Base-by-base conservation (phyloP, 2,888 invertebrate species). In the Minunthozetes semirufus region DNA sequence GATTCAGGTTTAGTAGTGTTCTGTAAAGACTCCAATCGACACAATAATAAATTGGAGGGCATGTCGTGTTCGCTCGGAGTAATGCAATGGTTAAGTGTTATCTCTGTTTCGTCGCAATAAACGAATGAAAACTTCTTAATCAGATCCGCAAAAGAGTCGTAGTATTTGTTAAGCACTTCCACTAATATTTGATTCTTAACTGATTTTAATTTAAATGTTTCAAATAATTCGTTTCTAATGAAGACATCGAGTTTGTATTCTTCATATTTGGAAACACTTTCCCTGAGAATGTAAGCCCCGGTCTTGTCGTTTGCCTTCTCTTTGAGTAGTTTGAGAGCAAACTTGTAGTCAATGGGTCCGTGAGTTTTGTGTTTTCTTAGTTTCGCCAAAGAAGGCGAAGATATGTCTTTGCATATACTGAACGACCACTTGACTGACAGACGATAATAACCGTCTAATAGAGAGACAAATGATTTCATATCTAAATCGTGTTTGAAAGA, bases 401-500 rank as follows among this genome's bases (percentile, higher is more conserved):
- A 85, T 74, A 92, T 87, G 80, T 92, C 90, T 81, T 89, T 89
- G 81, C 93, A 94, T 77, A 94, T 85, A 84, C 93, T 93, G 81
- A 92, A 92, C 53, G 90, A 93, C 93, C 93, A 94, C 84, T 93
- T 94, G 63, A 89, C 89, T 81, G 89, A 89, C 79, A 93, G 84
- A 80, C 92, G 88, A 82, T 93, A 94, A 83, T 94, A 94, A 74
- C 93, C 93, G 83, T 92, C 90, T 77, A 94, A 84, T 74, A 89
- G 86, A 19, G 81, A 78, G 5, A 81, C 80, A 74, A 81, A 81
- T 0, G 81, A 80, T 38, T 75, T 73, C 61, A 76, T 27, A 22
- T 73, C 22, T 19, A 73, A 15, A 29, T 61, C 27, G 53, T 73
- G 61, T 42, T 63, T n/a, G 48, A 76, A 72, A 2, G 42, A 33